Base-by-base conservation (phyloP, 2,888 invertebrate species). In the Malacosoma neustria region DNA sequence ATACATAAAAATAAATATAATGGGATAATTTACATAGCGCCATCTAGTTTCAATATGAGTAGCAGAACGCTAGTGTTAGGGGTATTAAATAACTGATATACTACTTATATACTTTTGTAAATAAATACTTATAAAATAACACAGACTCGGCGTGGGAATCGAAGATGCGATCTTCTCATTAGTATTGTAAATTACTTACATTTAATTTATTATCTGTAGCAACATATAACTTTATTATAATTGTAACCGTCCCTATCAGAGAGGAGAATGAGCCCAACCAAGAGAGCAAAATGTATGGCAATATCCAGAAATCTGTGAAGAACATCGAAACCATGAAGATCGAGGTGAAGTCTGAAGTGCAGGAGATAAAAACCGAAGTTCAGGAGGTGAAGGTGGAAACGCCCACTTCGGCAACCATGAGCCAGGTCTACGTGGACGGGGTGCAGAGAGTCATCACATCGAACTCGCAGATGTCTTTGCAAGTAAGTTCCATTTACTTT, bases 291-390 rank as follows among this genome's bases (percentile, higher is more conserved):
- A 71, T 75, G 66, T 72, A 76, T 45, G 66, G 61, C 14, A 79
- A 80, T 32, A 54, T 79, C 3, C 82, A 79, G 41, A 80, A 79
- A 40, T 68, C 76, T 0, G 82, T 76, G 0, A 79, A 79, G 41
- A 79, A 68, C 36, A 79, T 82, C 29, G 81, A 80, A 38, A 48
- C 50, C 2, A 54, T 49, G 2, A 79, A 80, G 35, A 38, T 65
- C 0, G 72, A 74, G 13, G 56, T 71, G 3, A 77, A 75, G 36
- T 46, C 64, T 0, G 79, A 77, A 38, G 34, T 60, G 2, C 61
- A 66, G 7, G 75, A 74, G 11, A 58, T 66, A 5, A 79, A 79
- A 44, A 53, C 67, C 0, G 75, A 72, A 36, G 39, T 39, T 1
- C 56, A 59, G 7, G 71, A 74, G n/a, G 46, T 63, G 4, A 76